Percentiles rank a stretch among this genome's conserved stretches.
Evolutionary conservation across 2,888 invertebrate species (phyloP).

Genomic region (Mythimna ferrago): DNA sequence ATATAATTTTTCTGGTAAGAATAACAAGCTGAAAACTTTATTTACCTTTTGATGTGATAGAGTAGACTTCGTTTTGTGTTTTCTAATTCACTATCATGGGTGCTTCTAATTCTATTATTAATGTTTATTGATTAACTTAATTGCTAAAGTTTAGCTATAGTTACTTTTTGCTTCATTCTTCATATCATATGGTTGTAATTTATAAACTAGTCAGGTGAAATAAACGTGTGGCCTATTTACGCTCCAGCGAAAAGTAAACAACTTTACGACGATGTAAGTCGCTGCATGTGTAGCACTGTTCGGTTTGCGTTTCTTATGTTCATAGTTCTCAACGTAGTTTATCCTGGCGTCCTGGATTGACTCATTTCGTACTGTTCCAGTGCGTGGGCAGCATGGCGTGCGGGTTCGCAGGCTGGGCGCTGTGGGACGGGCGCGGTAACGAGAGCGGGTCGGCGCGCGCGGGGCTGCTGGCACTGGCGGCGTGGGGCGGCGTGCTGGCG

Average conservation of each 20-base stretch:
- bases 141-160: not conserved
- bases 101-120: not conserved
- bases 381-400: conserved; percentile 78
- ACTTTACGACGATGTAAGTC: not conserved
- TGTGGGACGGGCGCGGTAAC: conserved; percentile 81
- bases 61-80: not conserved
- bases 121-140: not conserved
- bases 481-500: conserved; percentile 80
- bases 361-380: conserved; percentile 62
- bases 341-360: not conserved
- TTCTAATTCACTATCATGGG: not conserved
- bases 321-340: not conserved
- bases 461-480: conserved; percentile 79
- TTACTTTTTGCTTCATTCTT: not conserved
- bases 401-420: conserved; percentile 82
- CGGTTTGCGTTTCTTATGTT: not conserved
- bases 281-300: not conserved
- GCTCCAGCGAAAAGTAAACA: conserved; percentile 16
- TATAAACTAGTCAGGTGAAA: not conserved
- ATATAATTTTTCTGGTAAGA: conserved; percentile 94
- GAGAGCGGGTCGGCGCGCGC: conserved; percentile 80
- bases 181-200: not conserved
- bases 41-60: not conserved
- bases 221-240: not conserved
- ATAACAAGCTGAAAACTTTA: conserved; percentile 80